Evolutionary conservation across 2,888 invertebrate genomes (phyloP), one percentile per base, ranked within the genome.

Genomic region (Steinernema hermaphroditum): DNA sequence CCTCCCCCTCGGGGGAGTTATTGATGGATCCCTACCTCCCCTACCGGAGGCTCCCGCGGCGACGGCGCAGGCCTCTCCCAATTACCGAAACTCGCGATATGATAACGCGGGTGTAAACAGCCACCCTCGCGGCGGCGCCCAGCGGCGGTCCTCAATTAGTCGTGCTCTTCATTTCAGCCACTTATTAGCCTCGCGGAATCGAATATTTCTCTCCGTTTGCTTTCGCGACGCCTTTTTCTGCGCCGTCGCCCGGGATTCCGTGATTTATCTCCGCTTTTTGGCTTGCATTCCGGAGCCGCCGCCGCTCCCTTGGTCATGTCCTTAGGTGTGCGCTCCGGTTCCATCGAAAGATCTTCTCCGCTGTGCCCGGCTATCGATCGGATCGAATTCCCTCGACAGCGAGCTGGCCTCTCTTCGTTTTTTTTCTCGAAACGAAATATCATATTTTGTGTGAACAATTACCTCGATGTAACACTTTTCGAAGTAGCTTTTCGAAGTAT

Each of bases 11-110:
- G 49, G 6, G n/a, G 8, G 54, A 16, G 54, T 54, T 54, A 54
- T 54, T 54, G 54, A 54, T 54, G 54, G 22, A 6, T 37, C 37
- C 6, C n/a, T 54, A 54, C 54, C 54, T 54, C n/a, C n/a, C n/a
- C 54, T 54, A 54, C 54, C 54, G 54, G 22, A 54, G 54, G 6
- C 54, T 22, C 54, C 4, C 49, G 41, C 41, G n/a, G n/a, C n/a
- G n/a, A n/a, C n/a, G n/a, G n/a, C n/a, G 41, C 14, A 8, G 41
- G 8, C 41, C 14, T 41, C 19, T n/a, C 19, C 54, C 54, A 54
- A 54, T 54, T 54, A 54, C 27, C 54, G 54, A 54, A 4, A 49
- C 49, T n/a, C 49, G 19, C 49, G 22, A 54, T 54, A 54, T 54
- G 54, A 54, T 54, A 24, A 54, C 54, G 49, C 9, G 9, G 54